Percentiles rank a stretch among this genome's conserved stretches.
Evolutionary conservation across 2,888 invertebrate genomes (phyloP).

Genomic region (Scotopteryx bipunctaria): DNA sequence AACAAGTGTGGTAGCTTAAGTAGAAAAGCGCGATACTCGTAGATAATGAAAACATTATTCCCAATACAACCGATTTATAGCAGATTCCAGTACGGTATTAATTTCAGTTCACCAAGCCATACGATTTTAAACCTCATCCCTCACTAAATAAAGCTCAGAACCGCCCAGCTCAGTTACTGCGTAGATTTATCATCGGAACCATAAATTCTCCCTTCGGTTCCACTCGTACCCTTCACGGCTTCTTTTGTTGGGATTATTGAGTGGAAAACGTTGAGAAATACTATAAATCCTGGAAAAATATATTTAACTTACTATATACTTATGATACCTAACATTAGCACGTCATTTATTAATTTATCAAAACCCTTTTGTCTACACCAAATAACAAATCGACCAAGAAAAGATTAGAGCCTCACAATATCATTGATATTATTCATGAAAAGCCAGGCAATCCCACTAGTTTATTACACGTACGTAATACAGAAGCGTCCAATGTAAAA

Average conservation of each 20-base stretch:
- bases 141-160: conserved; percentile 17
- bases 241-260: conserved; percentile 63
- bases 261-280: conserved; percentile 55
- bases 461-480: conserved; percentile 15
- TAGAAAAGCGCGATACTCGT: too few relatives aligned
- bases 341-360: neutral
- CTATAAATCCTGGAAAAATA: conserved; percentile 19
- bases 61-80: neutral
- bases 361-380: too few relatives aligned
- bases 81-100: neutral
- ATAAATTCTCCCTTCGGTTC: conserved; percentile 47
- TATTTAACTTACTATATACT: neutral
- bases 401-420: neutral
- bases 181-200: conserved; percentile 33
- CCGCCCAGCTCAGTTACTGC: conserved; percentile 2
- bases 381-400: neutral
- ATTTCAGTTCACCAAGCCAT: neutral
- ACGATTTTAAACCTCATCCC: conserved; percentile 13
- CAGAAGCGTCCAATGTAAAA: conserved; percentile 17
- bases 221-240: conserved; percentile 50
- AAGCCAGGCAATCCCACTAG: conserved; percentile 9
- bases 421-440: conserved; percentile 11
- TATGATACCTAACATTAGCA: neutral
- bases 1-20: too few relatives aligned
- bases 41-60: too few relatives aligned